Conservation (phyloP, 2,797 vertebrate genomes). For the Amphiprion clarkii region DNA sequence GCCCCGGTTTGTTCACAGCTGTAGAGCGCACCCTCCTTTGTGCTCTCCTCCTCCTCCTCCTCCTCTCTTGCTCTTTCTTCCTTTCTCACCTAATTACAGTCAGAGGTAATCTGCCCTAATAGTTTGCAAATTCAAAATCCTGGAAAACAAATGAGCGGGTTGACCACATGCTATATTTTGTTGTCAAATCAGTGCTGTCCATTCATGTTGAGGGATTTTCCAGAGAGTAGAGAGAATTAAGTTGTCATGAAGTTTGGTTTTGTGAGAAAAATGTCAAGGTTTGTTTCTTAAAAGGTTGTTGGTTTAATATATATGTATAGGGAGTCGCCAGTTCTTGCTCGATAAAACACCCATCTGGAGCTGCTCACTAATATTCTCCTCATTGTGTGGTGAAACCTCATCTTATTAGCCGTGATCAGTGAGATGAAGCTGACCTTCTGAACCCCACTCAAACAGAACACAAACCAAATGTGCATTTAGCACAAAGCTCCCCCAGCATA, state of each 20-base stretch:
- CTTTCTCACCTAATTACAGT: constrained; percentile 52
- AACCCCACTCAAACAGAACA: constrained; percentile 68
- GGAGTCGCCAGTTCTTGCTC: neutral
- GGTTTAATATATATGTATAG: constrained; percentile 10
- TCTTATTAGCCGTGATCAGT: constrained; percentile 73
- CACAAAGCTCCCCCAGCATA: constrained; percentile 64
- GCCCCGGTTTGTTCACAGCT: constrained; percentile 76
- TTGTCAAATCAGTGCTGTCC: constrained; percentile 25
- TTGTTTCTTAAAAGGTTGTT: constrained; percentile 5
- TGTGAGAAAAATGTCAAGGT: constrained; percentile 24
- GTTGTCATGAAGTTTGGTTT: constrained; percentile 16
- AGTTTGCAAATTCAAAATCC: constrained; percentile 46
- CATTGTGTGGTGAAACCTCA: constrained; percentile 57
- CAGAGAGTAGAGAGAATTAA: neutral
- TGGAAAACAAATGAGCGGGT: neutral
- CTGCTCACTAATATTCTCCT: constrained; percentile 42
- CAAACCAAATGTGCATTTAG: constrained; percentile 81
- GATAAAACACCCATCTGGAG: constrained; percentile 59
- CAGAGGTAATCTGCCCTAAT: constrained; percentile 47
- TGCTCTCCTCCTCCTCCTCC: constrained; percentile 40
- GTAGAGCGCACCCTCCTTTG: constrained; percentile 63
- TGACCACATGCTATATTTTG: constrained; percentile 16
- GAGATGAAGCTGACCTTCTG: constrained; percentile 69
- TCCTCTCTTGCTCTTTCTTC: constrained; percentile 31
- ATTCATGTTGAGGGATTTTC: constrained; percentile 29